These are phyloP conservation scores for Zaprionus obscuricornis DNA, from an alignment of 2,888 invertebrate genomes.

Conservation along the genomic window DNA sequence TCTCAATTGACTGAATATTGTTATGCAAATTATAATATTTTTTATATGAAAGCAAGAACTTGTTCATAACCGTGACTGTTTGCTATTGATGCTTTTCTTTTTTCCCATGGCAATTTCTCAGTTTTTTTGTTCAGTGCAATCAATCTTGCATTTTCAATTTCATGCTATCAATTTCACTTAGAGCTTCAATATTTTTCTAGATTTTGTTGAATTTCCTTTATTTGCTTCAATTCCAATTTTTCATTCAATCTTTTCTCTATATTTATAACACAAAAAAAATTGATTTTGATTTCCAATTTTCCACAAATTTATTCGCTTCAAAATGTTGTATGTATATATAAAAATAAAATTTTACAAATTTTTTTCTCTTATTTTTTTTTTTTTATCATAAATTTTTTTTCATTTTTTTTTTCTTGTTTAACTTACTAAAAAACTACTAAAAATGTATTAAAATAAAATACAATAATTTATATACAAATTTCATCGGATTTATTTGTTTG, in stretches of 20 bases:
- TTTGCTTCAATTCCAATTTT: background rate
- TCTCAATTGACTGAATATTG: too few relatives aligned
- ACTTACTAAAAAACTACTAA: constrained; percentile 70
- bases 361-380: constrained; percentile 44
- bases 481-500: constrained; percentile 72
- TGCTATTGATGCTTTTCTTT: constrained; percentile 1
- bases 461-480: constrained; percentile 78
- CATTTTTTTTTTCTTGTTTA: constrained; percentile 42
- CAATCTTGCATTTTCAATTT: too few relatives aligned
- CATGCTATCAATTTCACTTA: too few relatives aligned
- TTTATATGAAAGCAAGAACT: too few relatives aligned
- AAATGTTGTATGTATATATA: constrained; percentile 58
- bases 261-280: background rate
- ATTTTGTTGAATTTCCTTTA: background rate
- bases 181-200: too few relatives aligned
- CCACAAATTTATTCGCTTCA: constrained; percentile 76
- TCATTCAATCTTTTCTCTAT: background rate
- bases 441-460: constrained; percentile 73
- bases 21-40: too few relatives aligned
- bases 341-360: constrained; percentile 62
- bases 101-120: background rate
- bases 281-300: constrained; percentile 65
- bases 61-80: too few relatives aligned
- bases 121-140: too few relatives aligned
- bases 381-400: constrained; percentile 27